Percentiles rank a stretch among this genome's conserved stretches.
These are phyloP conservation scores for Pocillopora meandrina DNA, from an alignment of 92 coral and sea anemone species.

Conservation along the genomic window DNA sequence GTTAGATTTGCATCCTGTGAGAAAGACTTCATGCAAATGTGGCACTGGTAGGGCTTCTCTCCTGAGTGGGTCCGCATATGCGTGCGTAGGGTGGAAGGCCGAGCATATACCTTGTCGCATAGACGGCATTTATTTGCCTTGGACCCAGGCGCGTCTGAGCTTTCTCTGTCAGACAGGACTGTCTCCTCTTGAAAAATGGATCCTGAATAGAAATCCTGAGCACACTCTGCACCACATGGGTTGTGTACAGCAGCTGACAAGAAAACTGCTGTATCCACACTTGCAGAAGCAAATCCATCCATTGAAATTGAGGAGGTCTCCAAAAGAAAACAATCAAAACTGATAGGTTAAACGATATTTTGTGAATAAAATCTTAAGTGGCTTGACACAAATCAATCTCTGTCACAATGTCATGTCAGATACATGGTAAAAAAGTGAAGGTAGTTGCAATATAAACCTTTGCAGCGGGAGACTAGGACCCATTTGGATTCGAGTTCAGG, in stretches of 20 bases:
- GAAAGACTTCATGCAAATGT: slow-evolving; percentile 80
- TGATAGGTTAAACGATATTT: neutral
- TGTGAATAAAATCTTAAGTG: neutral
- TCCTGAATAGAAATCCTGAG: slow-evolving; percentile 15
- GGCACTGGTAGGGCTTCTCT: slow-evolving; percentile 84
- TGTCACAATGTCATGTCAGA: no score
- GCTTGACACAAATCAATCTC: no score
- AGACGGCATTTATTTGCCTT: slow-evolving; percentile 63
- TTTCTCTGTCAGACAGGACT: neutral
- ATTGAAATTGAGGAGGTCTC: slow-evolving; percentile 2
- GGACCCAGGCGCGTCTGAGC: neutral
- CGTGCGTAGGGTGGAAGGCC: slow-evolving; percentile 83
- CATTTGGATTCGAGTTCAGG: no score
- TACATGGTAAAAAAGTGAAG: no score
- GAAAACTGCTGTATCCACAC: slow-evolving; percentile 9
- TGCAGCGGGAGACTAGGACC: no score
- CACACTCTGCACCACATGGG: neutral
- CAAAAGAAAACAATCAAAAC: neutral
- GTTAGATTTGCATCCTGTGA: slow-evolving; percentile 86
- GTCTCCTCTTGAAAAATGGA: slow-evolving; percentile 26
- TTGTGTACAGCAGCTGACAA: neutral
- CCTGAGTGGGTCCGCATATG: slow-evolving; percentile 93
- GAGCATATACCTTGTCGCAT: slow-evolving; percentile 79
- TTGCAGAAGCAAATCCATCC: slow-evolving; percentile 9
- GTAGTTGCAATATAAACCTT: no score